phyloP scores from a whole-genome alignment of 2,888 invertebrate genomes.

The Luperina testacea region DNA sequence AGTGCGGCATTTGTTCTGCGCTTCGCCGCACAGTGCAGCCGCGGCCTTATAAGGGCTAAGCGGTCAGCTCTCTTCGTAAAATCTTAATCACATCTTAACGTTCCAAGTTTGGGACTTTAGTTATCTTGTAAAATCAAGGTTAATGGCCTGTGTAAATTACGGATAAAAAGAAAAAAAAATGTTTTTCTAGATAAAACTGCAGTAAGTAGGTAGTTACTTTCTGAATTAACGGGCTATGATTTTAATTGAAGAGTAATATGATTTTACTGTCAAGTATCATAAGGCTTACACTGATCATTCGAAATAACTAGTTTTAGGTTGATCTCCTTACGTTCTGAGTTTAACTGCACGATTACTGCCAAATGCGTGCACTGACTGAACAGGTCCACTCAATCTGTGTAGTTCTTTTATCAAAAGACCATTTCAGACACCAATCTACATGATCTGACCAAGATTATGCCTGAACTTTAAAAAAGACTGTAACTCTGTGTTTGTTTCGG shows the following conservation, averaged over 20 bases:
- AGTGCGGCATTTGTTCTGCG: not conserved
- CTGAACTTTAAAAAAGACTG: not conserved
- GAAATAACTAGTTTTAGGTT: not conserved
- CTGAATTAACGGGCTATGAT: not conserved
- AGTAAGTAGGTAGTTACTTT: not conserved
- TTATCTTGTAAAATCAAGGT: slow-evolving; percentile 25
- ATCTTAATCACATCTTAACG: slow-evolving; percentile 48
- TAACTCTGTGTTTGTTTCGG: not conserved
- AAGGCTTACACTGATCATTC: not conserved
- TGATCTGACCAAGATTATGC: not conserved
- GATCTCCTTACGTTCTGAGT: not conserved
- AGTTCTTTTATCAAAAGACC: not conserved
- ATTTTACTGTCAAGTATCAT: not conserved
- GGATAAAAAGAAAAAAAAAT: not conserved
- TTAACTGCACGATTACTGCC: not conserved
- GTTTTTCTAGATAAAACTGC: too few relatives aligned
- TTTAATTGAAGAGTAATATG: not conserved
- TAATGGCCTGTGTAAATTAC: not conserved
- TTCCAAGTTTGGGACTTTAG: slow-evolving; percentile 32
- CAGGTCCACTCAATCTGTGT: not conserved
- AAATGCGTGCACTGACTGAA: not conserved
- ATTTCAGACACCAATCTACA: not conserved
- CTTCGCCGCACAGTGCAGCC: not conserved
- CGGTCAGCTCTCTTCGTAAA: slow-evolving; percentile 52
- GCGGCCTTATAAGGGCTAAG: slow-evolving; percentile 1